These are phyloP conservation scores for Terrapene triunguis DNA, from an alignment of 2,113 vertebrate genomes.

Conservation along the genomic window DNA sequence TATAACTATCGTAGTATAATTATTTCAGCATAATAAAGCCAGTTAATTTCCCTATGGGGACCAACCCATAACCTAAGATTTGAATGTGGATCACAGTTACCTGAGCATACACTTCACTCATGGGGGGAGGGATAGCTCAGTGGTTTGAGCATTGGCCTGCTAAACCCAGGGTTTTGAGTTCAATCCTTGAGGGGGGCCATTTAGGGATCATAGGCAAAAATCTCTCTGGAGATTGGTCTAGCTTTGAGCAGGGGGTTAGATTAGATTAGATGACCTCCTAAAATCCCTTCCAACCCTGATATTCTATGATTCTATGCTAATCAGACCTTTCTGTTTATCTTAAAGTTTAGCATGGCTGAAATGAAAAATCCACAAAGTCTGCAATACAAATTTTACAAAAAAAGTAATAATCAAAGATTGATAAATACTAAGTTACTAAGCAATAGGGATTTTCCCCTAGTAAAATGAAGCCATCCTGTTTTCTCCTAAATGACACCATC, in stretches of 20 bases:
- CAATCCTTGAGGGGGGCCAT: no score
- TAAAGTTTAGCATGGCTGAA: not conserved
- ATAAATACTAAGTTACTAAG: conserved; percentile 12
- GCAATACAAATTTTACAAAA: not conserved
- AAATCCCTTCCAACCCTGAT: no score
- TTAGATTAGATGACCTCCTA: no score
- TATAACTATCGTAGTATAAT: not conserved
- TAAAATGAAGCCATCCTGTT: conserved; percentile 28
- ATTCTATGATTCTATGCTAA: not conserved
- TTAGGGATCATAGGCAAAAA: no score
- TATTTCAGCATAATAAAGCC: not conserved
- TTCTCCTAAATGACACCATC: not conserved
- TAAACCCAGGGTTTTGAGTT: no score
- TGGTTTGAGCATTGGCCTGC: no score
- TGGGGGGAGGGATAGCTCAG: no score
- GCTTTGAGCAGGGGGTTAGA: no score
- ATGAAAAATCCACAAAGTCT: not conserved
- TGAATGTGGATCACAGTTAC: not conserved
- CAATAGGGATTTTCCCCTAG: not conserved
- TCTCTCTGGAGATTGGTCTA: no score
- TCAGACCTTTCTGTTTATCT: not conserved
- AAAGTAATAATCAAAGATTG: not conserved
- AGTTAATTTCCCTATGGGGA: not conserved
- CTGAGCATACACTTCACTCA: not conserved
- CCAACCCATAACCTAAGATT: accelerated